Percentiles rank a stretch among this genome's conserved stretches.
Evolutionary conservation across 2,113 vertebrate species (phyloP).

Genomic region (Telmatochromis bifrenatus): DNA sequence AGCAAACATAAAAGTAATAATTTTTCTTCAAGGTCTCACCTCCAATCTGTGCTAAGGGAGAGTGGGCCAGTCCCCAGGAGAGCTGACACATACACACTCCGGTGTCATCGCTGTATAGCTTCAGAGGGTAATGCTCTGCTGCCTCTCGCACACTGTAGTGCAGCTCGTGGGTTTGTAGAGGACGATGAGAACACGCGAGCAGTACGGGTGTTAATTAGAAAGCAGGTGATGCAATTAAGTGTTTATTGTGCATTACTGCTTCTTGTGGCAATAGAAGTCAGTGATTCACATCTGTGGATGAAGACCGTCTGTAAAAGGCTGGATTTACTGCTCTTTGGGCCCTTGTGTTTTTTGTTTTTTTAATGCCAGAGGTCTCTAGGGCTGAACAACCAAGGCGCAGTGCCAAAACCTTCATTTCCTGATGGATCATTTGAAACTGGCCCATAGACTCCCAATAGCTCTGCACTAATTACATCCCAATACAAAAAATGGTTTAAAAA

Average conservation of each 20-base stretch:
- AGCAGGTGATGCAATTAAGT: neutral
- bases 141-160: neutral
- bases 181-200: neutral
- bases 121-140: constrained; percentile 44
- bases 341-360: neutral
- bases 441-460: neutral
- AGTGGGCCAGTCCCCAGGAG: constrained; percentile 48
- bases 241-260: neutral
- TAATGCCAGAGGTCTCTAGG: neutral
- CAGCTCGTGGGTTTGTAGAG: constrained; percentile 1
- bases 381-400: neutral
- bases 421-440: neutral
- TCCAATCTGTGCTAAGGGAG: constrained; percentile 55
- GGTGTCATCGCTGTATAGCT: constrained; percentile 38
- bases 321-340: neutral
- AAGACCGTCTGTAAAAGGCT: neutral
- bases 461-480: neutral
- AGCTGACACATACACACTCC: constrained; percentile 46
- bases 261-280: neutral
- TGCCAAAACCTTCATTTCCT: neutral
- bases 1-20: constrained; percentile 79
- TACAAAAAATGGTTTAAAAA: neutral
- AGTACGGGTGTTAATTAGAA: neutral
- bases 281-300: neutral
- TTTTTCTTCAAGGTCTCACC: constrained; percentile 72